Conservation (phyloP, 2,113 vertebrate species). For the Larimichthys crocea region DNA sequence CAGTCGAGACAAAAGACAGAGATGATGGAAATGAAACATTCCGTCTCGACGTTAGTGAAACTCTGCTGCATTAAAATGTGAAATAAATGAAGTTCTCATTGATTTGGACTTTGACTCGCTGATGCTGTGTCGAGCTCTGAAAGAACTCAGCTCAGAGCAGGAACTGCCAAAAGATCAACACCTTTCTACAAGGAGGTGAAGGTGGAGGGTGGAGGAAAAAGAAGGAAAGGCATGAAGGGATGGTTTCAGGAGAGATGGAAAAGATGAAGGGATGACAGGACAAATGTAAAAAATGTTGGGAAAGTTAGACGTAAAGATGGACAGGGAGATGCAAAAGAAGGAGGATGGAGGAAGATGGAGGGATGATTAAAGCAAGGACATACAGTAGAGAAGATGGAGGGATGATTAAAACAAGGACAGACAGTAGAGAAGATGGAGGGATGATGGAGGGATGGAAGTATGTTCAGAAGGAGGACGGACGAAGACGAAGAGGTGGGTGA, state of each 20-base stretch:
- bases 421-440: background rate
- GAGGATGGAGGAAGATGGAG: too few species aligned
- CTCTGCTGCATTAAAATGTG: background rate
- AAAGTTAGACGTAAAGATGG: background rate
- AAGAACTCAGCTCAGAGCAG: too few species aligned
- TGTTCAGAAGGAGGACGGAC: background rate
- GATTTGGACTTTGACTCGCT: background rate
- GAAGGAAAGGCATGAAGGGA: background rate
- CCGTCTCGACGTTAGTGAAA: background rate
- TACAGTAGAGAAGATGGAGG: background rate
- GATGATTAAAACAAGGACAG: background rate
- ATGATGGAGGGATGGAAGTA: background rate
- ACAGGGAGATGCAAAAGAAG: background rate
- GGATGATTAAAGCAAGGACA: background rate
- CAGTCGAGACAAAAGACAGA: background rate
- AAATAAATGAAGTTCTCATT: slow-evolving; percentile 2
- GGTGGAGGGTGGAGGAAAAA: background rate
- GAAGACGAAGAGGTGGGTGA: background rate
- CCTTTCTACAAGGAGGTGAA: too few species aligned
- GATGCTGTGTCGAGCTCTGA: background rate
- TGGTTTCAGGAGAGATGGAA: background rate
- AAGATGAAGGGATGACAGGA: background rate
- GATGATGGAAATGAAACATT: background rate
- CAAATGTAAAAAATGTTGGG: too few species aligned
- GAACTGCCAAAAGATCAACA: too few species aligned